These are phyloP conservation scores for Xylophagus ater DNA, from an alignment of 2,888 invertebrate species.

Conservation along the genomic window DNA sequence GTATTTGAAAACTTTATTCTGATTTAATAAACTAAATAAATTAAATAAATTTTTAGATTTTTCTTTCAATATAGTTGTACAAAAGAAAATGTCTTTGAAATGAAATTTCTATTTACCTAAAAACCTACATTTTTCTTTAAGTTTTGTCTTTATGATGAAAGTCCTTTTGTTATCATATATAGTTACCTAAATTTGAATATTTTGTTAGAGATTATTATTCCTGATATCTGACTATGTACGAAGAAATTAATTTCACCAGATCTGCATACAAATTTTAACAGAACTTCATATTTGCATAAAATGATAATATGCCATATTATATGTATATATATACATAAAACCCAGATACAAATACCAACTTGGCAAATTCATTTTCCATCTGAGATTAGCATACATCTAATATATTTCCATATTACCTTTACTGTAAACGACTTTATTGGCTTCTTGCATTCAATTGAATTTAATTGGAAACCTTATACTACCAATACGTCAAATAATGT, in stretches of 20 bases:
- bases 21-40: no score
- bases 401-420: constrained; percentile 3
- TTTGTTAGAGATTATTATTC: no score
- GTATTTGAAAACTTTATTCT: no score
- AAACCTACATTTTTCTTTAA: neutral
- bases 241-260: constrained; percentile 3
- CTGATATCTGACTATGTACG: neutral
- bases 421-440: constrained; percentile 4
- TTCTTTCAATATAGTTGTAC: constrained; percentile 3
- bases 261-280: neutral
- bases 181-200: neutral
- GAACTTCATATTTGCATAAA: no score
- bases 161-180: neutral
- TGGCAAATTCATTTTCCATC: no score
- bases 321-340: no score
- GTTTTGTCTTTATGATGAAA: neutral
- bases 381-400: neutral
- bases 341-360: no score
- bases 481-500: no score
- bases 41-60: constrained; percentile 12
- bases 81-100: neutral
- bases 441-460: constrained; percentile 4
- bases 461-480: constrained; percentile 5
- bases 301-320: no score
- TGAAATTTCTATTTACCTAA: neutral